phyloP scores from a whole-genome alignment of 2,888 invertebrate genomes.

The Synanthedon vespiformis region DNA sequence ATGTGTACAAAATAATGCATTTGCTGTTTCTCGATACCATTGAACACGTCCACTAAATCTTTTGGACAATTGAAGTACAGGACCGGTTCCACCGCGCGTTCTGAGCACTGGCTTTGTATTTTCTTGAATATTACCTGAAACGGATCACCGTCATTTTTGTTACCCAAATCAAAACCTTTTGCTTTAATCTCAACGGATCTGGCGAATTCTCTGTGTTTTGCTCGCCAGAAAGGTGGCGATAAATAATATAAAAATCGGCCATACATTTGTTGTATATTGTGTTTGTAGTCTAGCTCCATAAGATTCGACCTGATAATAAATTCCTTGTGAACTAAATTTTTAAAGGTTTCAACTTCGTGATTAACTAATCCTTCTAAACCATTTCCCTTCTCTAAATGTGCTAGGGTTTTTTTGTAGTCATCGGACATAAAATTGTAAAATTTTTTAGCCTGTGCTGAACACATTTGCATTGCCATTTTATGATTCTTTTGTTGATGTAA shows the following conservation, averaged over 20 bases:
- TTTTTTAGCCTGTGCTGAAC: conserved; percentile 61
- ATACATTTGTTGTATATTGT: conserved; percentile 73
- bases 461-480: conserved; percentile 50
- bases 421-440: conserved; percentile 73
- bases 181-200: conserved; percentile 53
- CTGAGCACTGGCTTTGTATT: conserved; percentile 55
- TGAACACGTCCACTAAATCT: conserved; percentile 69
- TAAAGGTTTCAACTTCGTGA: conserved; percentile 46
- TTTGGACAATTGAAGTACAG: conserved; percentile 69
- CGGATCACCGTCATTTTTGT: conserved; percentile 42
- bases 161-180: conserved; percentile 51
- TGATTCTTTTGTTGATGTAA: conserved; percentile 64
- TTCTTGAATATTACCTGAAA: conserved; percentile 49
- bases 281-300: conserved; percentile 73
- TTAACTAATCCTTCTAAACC: conserved; percentile 45
- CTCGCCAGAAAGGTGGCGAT: conserved; percentile 74
- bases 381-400: conserved; percentile 62
- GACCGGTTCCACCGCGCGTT: conserved; percentile 40
- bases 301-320: conserved; percentile 53
- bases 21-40: conserved; percentile 73
- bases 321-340: conserved; percentile 43
- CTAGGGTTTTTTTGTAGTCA: conserved; percentile 73
- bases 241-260: conserved; percentile 76
- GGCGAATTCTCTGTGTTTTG: conserved; percentile 61
- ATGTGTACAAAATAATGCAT: conserved; percentile 73